phyloP scores from a whole-genome alignment of 92 coral and sea anemone species.

The Porites rus region DNA sequence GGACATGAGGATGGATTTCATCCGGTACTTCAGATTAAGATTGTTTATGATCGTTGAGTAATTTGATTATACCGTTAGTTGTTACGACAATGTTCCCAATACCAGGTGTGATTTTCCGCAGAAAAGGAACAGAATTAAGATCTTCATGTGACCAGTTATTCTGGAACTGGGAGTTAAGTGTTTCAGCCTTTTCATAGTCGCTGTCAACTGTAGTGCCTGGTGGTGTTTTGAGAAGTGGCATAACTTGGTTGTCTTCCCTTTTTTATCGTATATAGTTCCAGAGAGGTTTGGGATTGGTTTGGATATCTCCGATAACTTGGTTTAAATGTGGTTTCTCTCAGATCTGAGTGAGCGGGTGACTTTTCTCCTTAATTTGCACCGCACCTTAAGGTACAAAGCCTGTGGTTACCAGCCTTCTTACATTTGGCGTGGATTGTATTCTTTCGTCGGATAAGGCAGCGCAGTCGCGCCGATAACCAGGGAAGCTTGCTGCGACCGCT shows the following conservation, averaged over 20 bases:
- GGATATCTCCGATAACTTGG: not conserved
- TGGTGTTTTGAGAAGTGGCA: not conserved
- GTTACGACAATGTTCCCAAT: too few species aligned
- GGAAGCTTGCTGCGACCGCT: conserved; percentile 64
- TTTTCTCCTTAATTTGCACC: not conserved
- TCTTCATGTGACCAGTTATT: not conserved
- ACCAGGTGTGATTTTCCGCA: too few species aligned
- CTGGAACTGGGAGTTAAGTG: conserved; percentile 1
- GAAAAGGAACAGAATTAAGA: not conserved
- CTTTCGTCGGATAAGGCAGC: conserved; percentile 52
- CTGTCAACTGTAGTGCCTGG: not conserved
- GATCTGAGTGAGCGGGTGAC: not conserved
- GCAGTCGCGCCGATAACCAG: conserved; percentile 43
- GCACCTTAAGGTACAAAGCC: not conserved
- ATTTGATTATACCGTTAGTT: too few species aligned
- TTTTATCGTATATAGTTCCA: not conserved
- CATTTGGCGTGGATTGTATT: conserved; percentile 53
- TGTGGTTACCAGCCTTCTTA: conserved; percentile 35
- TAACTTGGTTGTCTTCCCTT: not conserved
- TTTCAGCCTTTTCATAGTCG: not conserved
- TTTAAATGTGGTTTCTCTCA: not conserved
- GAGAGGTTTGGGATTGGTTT: not conserved
- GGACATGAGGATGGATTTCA: too few species aligned
- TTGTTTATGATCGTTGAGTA: too few species aligned
- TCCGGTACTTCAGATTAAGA: too few species aligned